These are phyloP conservation scores for Slavum lentiscoides DNA, from an alignment of 2,888 invertebrate species.

Conservation along the genomic window DNA sequence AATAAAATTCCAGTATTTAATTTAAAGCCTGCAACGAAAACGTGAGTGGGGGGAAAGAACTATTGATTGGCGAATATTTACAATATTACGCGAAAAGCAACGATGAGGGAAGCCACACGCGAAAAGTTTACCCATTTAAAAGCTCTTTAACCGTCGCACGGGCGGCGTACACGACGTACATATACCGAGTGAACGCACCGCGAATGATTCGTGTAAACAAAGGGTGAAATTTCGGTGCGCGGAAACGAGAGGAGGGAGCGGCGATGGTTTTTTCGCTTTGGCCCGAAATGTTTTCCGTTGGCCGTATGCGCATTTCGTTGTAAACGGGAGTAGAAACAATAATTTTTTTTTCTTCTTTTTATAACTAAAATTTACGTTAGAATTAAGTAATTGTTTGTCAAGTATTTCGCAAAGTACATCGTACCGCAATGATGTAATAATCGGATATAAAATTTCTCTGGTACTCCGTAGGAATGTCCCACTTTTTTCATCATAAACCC, in stretches of 20 bases:
- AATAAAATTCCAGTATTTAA: constrained; percentile 14
- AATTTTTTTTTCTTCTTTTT: too few species aligned
- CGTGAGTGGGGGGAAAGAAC: not conserved
- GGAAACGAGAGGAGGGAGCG: not conserved
- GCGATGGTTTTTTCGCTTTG: not conserved
- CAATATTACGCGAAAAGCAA: too few species aligned
- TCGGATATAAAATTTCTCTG: too few species aligned
- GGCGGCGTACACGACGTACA: too few species aligned
- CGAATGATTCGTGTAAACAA: constrained; percentile 40
- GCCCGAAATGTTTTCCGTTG: not conserved
- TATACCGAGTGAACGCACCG: not conserved
- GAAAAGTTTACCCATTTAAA: constrained; percentile 39
- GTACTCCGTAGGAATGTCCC: too few species aligned
- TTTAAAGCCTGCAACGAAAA: constrained; percentile 19
- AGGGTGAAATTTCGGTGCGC: constrained; percentile 30
- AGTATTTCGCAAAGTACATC: too few species aligned
- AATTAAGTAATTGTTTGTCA: too few species aligned
- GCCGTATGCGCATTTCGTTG: too few species aligned
- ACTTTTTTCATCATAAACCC: too few species aligned
- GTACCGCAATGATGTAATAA: too few species aligned
- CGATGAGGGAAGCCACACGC: constrained; percentile 12
- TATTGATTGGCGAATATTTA: constrained; percentile 7
- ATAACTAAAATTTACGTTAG: too few species aligned
- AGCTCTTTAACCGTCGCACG: constrained; percentile 34
- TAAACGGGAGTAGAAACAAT: not conserved